These are phyloP conservation scores for Melangyna quadrimaculata DNA, from an alignment of 2,888 invertebrate genomes.

Conservation along the genomic window DNA sequence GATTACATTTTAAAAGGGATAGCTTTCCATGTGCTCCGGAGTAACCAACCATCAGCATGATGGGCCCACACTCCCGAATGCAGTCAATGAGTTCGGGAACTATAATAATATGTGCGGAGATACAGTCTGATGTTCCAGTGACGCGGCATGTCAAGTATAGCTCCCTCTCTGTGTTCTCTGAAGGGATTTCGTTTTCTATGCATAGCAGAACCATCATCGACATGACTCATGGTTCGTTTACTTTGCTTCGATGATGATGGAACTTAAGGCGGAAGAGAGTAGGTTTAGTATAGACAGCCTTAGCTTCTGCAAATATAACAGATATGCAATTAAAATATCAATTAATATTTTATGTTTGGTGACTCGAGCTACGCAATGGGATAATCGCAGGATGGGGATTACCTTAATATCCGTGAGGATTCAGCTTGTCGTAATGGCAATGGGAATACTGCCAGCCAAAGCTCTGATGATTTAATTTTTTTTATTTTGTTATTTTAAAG, in stretches of 20 bases:
- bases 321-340: conserved; percentile 69
- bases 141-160: conserved; percentile 1
- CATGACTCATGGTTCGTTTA: conserved; percentile 56
- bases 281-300: too few species aligned
- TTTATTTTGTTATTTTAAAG: not conserved
- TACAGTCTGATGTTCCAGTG: conserved; percentile 27
- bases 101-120: conserved; percentile 17
- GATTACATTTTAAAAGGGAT: conserved; percentile 68
- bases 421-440: conserved; percentile 27
- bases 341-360: conserved; percentile 71
- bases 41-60: conserved; percentile 50
- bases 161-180: not conserved
- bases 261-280: conserved; percentile 12
- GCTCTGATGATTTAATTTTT: not conserved
- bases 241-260: conserved; percentile 33
- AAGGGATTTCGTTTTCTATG: conserved; percentile 66
- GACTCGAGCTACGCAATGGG: conserved; percentile 53
- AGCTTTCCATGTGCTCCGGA: conserved; percentile 52
- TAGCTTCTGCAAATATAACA: conserved; percentile 42
- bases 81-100: conserved; percentile 8
- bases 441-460: conserved; percentile 7
- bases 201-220: conserved; percentile 5
- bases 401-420: conserved; percentile 45
- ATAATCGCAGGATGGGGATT: conserved; percentile 42
- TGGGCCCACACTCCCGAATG: not conserved